Conservation (phyloP, 2,888 invertebrate genomes). For the Taenaris catops region DNA sequence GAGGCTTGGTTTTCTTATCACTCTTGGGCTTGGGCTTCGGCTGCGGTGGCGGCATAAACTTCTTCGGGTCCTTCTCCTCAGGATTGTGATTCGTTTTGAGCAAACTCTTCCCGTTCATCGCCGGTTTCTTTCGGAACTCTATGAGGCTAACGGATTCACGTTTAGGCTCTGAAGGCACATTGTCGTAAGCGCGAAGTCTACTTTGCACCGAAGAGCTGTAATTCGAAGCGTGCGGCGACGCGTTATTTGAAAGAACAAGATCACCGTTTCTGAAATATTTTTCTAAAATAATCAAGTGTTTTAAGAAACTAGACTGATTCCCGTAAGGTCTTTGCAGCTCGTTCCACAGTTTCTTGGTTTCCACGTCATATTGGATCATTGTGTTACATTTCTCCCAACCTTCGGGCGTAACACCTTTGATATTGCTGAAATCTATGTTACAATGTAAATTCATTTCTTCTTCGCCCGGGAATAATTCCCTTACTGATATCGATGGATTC, state of each 20-base stretch:
- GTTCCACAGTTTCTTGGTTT: slow-evolving; percentile 90
- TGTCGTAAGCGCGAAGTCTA: slow-evolving; percentile 88
- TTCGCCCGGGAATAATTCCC: slow-evolving; percentile 90
- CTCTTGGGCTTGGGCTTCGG: slow-evolving; percentile 45
- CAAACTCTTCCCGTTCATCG: slow-evolving; percentile 64
- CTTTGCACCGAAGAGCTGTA: slow-evolving; percentile 91
- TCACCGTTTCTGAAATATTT: slow-evolving; percentile 92
- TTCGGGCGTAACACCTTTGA: slow-evolving; percentile 86
- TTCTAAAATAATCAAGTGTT: slow-evolving; percentile 89
- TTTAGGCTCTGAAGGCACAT: slow-evolving; percentile 55
- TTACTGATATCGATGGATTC: slow-evolving; percentile 90
- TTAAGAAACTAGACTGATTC: slow-evolving; percentile 90
- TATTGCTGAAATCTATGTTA: slow-evolving; percentile 86
- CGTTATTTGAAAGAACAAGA: slow-evolving; percentile 85
- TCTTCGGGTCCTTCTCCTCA: slow-evolving; percentile 49
- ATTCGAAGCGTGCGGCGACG: slow-evolving; percentile 86
- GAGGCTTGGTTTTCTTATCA: slow-evolving; percentile 46
- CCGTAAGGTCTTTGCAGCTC: slow-evolving; percentile 92
- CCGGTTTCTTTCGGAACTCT: slow-evolving; percentile 66
- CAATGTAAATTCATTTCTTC: slow-evolving; percentile 89
- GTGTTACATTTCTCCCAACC: slow-evolving; percentile 92
- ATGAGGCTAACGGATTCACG: slow-evolving; percentile 57
- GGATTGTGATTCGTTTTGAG: slow-evolving; percentile 54
- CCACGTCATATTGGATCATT: slow-evolving; percentile 89
- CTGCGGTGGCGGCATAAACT: slow-evolving; percentile 55